phyloP scores from a whole-genome alignment of 2,797 vertebrate genomes.

The Acropternis orthonyx region DNA sequence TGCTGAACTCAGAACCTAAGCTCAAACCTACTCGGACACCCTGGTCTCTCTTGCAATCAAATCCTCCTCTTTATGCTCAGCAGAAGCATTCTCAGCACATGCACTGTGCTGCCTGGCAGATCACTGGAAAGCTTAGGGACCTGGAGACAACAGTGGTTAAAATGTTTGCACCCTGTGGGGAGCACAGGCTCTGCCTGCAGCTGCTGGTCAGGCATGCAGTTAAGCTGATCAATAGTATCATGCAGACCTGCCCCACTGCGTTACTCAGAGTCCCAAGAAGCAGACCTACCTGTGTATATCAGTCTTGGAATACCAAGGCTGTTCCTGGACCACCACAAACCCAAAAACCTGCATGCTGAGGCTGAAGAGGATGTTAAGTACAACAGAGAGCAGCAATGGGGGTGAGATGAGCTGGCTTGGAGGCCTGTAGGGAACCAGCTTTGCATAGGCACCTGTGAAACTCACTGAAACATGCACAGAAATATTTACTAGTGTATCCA shows the following conservation, averaged over 20 bases:
- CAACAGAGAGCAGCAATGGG: conserved; percentile 77
- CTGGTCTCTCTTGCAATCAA: not conserved
- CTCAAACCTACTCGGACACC: not conserved
- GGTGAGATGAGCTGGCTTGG: conserved; percentile 76
- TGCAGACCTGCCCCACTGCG: not conserved
- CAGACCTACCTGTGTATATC: conserved; percentile 64
- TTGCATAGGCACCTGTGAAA: conserved; percentile 77
- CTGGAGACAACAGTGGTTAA: not conserved
- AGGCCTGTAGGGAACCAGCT: conserved; percentile 76
- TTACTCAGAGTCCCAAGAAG: not conserved
- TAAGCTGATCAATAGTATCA: not conserved
- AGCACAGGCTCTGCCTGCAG: not conserved
- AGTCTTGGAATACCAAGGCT: conserved; percentile 74
- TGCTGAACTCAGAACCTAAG: not conserved
- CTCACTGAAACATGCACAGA: conserved; percentile 71
- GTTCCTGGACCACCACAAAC: conserved; percentile 77
- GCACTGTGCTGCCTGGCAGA: not conserved
- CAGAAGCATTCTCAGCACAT: not conserved
- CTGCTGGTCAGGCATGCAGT: not conserved
- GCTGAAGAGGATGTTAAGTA: conserved; percentile 78
- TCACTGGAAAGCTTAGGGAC: not conserved
- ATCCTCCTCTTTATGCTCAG: not conserved
- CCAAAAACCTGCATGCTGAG: conserved; percentile 74
- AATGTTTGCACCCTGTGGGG: not conserved
- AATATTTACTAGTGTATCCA: not conserved